Conservation (phyloP, 2,888 invertebrate genomes). For the Exephanes ischioxanthus region DNA sequence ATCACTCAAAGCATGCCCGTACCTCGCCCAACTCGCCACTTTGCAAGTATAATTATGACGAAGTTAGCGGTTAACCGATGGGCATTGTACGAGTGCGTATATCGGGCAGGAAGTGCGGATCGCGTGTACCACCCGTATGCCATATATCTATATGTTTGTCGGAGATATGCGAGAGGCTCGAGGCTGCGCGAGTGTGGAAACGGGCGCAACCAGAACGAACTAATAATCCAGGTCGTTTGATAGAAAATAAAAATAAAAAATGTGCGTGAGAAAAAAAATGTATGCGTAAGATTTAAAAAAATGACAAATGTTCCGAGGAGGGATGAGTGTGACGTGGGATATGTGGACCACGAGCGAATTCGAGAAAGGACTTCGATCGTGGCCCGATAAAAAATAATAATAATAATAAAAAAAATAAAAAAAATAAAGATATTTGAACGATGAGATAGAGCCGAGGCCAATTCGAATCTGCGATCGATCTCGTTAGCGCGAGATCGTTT, state of each 20-base stretch:
- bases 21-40: constrained; percentile 47
- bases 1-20: constrained; percentile 41
- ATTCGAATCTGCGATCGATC: constrained; percentile 76
- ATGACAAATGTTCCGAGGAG: constrained; percentile 13
- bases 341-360: constrained; percentile 78
- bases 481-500: constrained; percentile 67
- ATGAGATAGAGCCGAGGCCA: constrained; percentile 67
- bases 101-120: constrained; percentile 20
- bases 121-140: constrained; percentile 9
- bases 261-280: constrained; percentile 23
- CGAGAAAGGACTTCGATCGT: constrained; percentile 78
- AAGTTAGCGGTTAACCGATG: constrained; percentile 66
- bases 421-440: constrained; percentile 32
- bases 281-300: background rate
- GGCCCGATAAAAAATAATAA: constrained; percentile 71
- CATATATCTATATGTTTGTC: constrained; percentile 15
- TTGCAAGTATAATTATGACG: constrained; percentile 69
- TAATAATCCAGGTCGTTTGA: constrained; percentile 19
- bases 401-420: constrained; percentile 18
- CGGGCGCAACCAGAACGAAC: constrained; percentile 2
- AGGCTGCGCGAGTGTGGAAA: constrained; percentile 2
- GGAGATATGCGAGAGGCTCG: background rate
- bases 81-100: constrained; percentile 32
- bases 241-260: constrained; percentile 33
- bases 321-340: constrained; percentile 44